Conservation (phyloP, 1,140 invertebrate genomes). For the Bombus picipes region DNA sequence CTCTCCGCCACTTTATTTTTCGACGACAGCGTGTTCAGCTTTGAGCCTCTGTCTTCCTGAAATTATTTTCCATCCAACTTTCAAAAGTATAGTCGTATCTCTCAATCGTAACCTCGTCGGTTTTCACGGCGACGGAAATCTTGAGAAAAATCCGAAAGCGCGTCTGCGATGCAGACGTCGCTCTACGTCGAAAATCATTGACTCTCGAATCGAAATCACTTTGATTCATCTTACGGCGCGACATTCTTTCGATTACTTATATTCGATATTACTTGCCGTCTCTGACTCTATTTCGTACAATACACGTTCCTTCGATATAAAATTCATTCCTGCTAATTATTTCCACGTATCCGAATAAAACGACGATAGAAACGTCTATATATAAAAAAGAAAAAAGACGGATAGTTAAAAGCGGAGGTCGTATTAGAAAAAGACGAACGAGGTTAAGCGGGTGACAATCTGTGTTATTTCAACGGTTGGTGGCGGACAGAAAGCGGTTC, state of each 20-base stretch:
- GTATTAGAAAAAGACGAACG: not conserved
- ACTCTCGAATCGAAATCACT: not conserved
- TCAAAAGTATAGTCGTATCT: not conserved
- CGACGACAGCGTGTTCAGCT: not conserved
- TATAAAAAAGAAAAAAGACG: too few relatives aligned
- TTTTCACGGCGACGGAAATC: constrained; percentile 14
- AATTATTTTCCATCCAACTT: constrained; percentile 35
- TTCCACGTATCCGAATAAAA: too few relatives aligned
- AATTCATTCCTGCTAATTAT: too few relatives aligned
- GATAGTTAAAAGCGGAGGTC: too few relatives aligned
- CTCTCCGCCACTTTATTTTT: constrained; percentile 22
- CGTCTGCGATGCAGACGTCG: not conserved
- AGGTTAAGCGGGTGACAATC: not conserved
- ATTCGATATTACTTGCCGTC: too few relatives aligned
- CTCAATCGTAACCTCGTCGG: not conserved
- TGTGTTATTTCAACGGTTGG: constrained; percentile 23
- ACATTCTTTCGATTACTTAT: too few relatives aligned
- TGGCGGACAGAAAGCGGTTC: not conserved
- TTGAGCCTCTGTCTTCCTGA: not conserved
- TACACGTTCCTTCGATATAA: too few relatives aligned
- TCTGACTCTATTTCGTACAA: too few relatives aligned
- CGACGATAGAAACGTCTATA: too few relatives aligned
- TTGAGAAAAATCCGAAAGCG: not conserved
- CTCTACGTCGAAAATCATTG: not conserved
- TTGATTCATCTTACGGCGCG: not conserved